A percentile compares a stretch with the other conserved stretches of the same genome.
Evolutionary conservation across 2,888 invertebrate genomes (phyloP).

Genomic region (Apoderus coryli): DNA sequence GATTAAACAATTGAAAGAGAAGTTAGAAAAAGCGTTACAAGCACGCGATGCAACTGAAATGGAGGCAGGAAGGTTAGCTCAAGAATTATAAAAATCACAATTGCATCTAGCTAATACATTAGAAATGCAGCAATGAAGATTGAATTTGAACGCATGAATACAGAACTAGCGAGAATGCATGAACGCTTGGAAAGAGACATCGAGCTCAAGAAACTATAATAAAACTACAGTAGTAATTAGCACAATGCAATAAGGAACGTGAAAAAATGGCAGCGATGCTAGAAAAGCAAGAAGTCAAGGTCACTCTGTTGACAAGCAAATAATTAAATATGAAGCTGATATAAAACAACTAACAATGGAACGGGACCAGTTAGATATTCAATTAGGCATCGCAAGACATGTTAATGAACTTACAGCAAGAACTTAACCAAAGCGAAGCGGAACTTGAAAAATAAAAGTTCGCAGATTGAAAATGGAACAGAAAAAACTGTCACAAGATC

Average conservation of each 20-base stretch:
- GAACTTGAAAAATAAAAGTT: conserved; percentile 73
- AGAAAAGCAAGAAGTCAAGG: conserved; percentile 66
- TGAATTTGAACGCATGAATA: conserved; percentile 73
- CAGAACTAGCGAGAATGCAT: conserved; percentile 66
- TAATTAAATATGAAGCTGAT: conserved; percentile 71
- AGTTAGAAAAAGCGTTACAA: conserved; percentile 71
- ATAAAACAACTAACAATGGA: conserved; percentile 75
- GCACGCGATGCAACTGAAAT: conserved; percentile 71
- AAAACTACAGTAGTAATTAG: conserved; percentile 58
- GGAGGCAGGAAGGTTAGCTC: conserved; percentile 70
- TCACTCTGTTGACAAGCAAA: conserved; percentile 72
- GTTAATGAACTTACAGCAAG: conserved; percentile 85
- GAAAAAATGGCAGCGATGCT: conserved; percentile 65
- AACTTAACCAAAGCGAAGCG: conserved; percentile 68
- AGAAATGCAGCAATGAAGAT: conserved; percentile 70
- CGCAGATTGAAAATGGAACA: conserved; percentile 58
- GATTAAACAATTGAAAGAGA: conserved; percentile 71
- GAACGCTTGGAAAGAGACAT: conserved; percentile 65
- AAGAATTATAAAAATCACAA: conserved; percentile 76
- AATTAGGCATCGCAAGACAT: conserved; percentile 87
- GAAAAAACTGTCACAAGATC: conserved; percentile 53
- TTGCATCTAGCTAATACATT: conserved; percentile 70
- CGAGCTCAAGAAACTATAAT: conserved; percentile 57
- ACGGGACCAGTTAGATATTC: conserved; percentile 74
- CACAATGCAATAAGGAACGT: conserved; percentile 53